These are phyloP conservation scores for Drosophila littoralis DNA, from an alignment of 1,140 invertebrate species.

Conservation along the genomic window DNA sequence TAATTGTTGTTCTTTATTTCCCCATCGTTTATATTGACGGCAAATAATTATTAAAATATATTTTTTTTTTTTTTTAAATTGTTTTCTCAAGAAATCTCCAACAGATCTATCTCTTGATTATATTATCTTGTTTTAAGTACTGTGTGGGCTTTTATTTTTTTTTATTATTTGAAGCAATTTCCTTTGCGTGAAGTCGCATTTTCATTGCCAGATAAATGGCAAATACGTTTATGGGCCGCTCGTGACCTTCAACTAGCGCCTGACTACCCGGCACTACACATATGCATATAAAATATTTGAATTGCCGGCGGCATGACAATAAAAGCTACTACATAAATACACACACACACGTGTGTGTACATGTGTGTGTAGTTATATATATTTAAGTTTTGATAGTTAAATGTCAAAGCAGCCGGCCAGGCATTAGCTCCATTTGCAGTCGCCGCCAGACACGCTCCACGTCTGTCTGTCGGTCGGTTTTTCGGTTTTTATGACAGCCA, in stretches of 20 bases:
- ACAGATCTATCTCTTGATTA: neutral
- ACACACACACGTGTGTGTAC: neutral
- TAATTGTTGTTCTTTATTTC: too few species aligned
- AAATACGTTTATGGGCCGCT: conserved; percentile 61
- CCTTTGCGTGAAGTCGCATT: conserved; percentile 17
- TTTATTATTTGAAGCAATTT: conserved; percentile 7
- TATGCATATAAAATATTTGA: conserved; percentile 38
- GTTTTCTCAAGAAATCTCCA: neutral
- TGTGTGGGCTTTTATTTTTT: too few species aligned
- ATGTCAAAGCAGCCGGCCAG: conserved; percentile 36
- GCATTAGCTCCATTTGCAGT: conserved; percentile 39
- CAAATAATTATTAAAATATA: too few species aligned
- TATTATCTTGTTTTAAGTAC: neutral
- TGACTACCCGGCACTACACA: conserved; percentile 6
- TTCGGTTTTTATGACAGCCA: conserved; percentile 29
- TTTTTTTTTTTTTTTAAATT: too few species aligned
- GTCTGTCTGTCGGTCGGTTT: neutral
- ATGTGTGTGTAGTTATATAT: conserved; percentile 27
- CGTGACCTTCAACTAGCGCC: conserved; percentile 46
- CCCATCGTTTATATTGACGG: too few species aligned
- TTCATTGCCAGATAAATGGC: conserved; percentile 54
- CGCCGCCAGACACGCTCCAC: conserved; percentile 19
- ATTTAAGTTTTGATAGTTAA: conserved; percentile 39
- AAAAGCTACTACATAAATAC: conserved; percentile 32
- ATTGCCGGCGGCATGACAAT: conserved; percentile 47